phyloP scores from a whole-genome alignment of 2,797 vertebrate genomes.

The Brachyalestes nurse region DNA sequence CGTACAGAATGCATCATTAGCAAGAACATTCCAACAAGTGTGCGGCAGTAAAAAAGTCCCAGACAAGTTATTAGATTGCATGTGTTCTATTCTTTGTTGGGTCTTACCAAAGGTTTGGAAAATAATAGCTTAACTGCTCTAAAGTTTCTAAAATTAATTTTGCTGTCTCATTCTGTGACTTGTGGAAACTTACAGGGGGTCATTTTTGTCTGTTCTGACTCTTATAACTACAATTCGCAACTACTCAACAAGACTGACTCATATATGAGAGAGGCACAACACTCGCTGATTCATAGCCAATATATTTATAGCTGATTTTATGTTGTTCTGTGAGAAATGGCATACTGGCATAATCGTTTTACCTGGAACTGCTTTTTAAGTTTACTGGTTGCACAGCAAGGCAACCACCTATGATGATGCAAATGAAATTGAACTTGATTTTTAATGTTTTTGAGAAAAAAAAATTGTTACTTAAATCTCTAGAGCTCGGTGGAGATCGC shows the following conservation, averaged over 20 bases:
- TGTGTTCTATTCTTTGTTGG: neutral
- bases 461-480: neutral
- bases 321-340: neutral
- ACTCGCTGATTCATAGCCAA: neutral
- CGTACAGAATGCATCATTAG: neutral
- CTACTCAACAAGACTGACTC: neutral
- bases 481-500: neutral
- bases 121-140: neutral
- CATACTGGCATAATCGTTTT: neutral
- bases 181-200: neutral
- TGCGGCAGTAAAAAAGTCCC: neutral
- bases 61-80: neutral
- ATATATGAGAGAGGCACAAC: neutral
- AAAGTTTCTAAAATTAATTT: neutral
- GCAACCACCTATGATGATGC: neutral
- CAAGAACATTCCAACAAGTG: neutral
- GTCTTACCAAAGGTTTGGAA: neutral
- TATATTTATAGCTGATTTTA: neutral
- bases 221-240: neutral
- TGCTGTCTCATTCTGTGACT: slow-evolving; percentile 1
- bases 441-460: too few species aligned
- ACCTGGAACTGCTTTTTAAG: neutral
- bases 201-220: neutral
- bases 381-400: neutral
- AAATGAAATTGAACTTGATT: neutral